Evolutionary conservation across 53 echinoderm and acorn worm genomes (phyloP).

Genomic region (Astropecten irregularis): DNA sequence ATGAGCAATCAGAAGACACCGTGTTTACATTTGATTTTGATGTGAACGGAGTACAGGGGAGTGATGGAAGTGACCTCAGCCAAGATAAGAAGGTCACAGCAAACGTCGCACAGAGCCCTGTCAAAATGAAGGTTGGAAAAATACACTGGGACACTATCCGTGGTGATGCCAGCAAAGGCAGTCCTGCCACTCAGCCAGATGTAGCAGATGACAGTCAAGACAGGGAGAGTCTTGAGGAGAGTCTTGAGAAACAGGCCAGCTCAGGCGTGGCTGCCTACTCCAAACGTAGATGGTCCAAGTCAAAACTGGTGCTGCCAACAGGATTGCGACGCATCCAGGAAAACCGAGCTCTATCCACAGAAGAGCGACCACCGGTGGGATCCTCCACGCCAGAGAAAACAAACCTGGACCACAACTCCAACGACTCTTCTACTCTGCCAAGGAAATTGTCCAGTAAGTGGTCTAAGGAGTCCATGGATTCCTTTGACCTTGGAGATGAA

Average conservation of each 20-base stretch:
- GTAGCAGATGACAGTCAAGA: background rate
- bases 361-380: background rate
- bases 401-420: constrained; percentile 4
- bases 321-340: constrained; percentile 38
- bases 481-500: constrained; percentile 57
- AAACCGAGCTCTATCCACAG: constrained; percentile 42
- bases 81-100: background rate
- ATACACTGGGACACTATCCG: background rate
- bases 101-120: background rate
- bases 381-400: constrained; percentile 4
- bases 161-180: background rate
- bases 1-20: background rate
- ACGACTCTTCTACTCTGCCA: background rate
- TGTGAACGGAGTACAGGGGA: constrained; percentile 25
- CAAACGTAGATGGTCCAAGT: constrained; percentile 49
- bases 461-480: constrained; percentile 68
- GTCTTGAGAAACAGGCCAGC: background rate
- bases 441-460: constrained; percentile 25
- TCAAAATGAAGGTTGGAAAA: background rate
- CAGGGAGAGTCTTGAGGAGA: background rate
- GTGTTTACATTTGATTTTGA: background rate
- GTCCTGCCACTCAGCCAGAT: background rate
- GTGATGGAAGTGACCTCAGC: background rate
- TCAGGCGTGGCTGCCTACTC: constrained; percentile 24
- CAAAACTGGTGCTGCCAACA: constrained; percentile 25